Evolutionary conservation across 2,797 vertebrate genomes (phyloP).

Genomic region (Vipera latastei): DNA sequence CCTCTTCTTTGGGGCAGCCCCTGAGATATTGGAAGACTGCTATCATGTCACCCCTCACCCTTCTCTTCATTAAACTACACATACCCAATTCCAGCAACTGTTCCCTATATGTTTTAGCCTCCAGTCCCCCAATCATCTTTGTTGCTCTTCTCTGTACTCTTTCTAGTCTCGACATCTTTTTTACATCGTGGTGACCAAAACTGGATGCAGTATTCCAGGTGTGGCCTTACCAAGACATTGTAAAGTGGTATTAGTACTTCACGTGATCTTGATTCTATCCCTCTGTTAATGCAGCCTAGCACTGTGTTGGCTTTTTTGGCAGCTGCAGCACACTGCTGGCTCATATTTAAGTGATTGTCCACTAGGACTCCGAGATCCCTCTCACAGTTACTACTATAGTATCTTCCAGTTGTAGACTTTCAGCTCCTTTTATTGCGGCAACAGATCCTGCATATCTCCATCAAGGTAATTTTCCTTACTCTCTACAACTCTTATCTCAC

Average conservation of each 20-base stretch:
- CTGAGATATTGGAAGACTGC: too few species aligned
- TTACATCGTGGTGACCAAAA: too few species aligned
- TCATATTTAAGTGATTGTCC: too few species aligned
- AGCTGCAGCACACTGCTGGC: too few species aligned
- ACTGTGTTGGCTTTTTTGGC: too few species aligned
- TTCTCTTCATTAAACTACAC: neutral
- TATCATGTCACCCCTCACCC: neutral
- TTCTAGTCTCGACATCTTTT: neutral
- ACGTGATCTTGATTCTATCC: too few species aligned
- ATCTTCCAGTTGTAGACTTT: neutral
- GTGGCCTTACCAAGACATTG: too few species aligned
- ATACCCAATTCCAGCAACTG: neutral
- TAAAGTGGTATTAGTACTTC: too few species aligned
- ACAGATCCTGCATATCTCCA: neutral
- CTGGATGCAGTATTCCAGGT: too few species aligned
- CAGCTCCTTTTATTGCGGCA: neutral
- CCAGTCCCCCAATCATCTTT: neutral
- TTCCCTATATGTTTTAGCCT: neutral
- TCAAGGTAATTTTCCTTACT: neutral
- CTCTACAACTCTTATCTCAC: neutral
- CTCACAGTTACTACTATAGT: neutral
- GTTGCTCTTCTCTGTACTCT: neutral
- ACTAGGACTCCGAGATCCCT: too few species aligned
- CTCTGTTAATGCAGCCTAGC: too few species aligned
- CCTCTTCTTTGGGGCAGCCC: too few species aligned